Evolutionary conservation across 1,140 invertebrate genomes (phyloP), one percentile per base, ranked within the genome.

Genomic region (Drosophila bifasciata): DNA sequence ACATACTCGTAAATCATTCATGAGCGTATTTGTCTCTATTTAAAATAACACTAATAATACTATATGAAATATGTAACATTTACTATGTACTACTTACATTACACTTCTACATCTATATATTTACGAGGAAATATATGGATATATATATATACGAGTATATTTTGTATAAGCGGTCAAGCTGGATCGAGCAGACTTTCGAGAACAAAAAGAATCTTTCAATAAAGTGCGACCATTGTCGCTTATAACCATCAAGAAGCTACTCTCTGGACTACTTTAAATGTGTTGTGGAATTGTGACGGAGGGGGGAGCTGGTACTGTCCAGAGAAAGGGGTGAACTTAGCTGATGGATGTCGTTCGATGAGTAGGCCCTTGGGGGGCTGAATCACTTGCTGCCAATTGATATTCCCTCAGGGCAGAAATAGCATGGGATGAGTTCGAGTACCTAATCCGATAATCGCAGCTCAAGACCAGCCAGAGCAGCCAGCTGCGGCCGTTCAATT

Each of bases 171-270:
- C 63, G 62, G 79, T 80, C 62, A 74, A 32, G 21, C 67, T 55
- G 64, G 49, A 28, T 67, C 64, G 48, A 55, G 63, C 79, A 71
- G 66, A 83, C 75, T 67, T 63, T 67, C 70, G 62, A 67, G 74
- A 59, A 86, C 43, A 61, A 46, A 76, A 72, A 86, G 60, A 83
- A 83, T 69, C 78, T 86, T 83, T 88, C 83, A 88, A 88, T 88
- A 88, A 88, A 88, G 83, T 58, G 84, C 83, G 83, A 88, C 83
- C 74, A 88, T 88, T 88, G 83, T 88, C 83, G 83, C 80, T 88
- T 88, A 83, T 88, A 88, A 88, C 88, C 84, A 88, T 79, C 75
- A 76, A 79, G 62, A 72, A 84, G 49, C 41, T 56, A 86, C 56
- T 6, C 56, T 6, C 1, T 17, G 4, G 43, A 46, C 25, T 19